Evolutionary conservation across 1,140 invertebrate genomes (phyloP), one percentile per base, ranked within the genome.

Genomic region (Aphelinus certus): DNA sequence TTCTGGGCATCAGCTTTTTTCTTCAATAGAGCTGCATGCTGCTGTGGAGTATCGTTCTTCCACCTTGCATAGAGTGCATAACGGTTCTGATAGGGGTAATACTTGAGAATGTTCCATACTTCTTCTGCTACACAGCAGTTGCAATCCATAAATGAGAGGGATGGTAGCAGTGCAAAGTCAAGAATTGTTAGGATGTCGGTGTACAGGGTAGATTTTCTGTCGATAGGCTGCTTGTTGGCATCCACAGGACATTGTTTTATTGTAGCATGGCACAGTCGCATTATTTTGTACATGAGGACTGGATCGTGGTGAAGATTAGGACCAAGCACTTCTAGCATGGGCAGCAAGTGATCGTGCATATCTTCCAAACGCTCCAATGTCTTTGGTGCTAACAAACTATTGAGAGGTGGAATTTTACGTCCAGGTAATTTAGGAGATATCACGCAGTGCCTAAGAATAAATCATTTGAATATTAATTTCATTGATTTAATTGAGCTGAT

Each of bases 111-210:
- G 58, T 92, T 92, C 95, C 98, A 99, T 55, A 99, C 90, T 86
- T 99, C 97, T 87, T 99, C 97, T 45, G 97, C 95, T 81, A 99
- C 92, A 79, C 95, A 96, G 83, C 96, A 98, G 85, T 99, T 99
- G 76, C 94, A 94, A 76, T 98, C 95, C 88, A 98, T 91, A 76
- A 98, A 92, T 0, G 96, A 96, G 0, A 99, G 88, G 0, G 96
- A 92, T 0, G 98, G 98, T 64, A 99, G 86, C 53, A 99, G 91
- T 1, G 93, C 92, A 26, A 94, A 92, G 82, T 99, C 97, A 42
- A 98, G 85, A 9, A 98, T 90, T 26, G 93, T 95, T 43, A 98
- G 84, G 43, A 98, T 93, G 64, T 97, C 95, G 84, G 92, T 91
- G 82, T 94, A 93, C 46, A 95, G 84, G 2, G 84, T 89, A 79